Evolutionary conservation across 2,888 invertebrate genomes (phyloP), one percentile per base, ranked within the genome.

Genomic region (Liodrosophila aerea): DNA sequence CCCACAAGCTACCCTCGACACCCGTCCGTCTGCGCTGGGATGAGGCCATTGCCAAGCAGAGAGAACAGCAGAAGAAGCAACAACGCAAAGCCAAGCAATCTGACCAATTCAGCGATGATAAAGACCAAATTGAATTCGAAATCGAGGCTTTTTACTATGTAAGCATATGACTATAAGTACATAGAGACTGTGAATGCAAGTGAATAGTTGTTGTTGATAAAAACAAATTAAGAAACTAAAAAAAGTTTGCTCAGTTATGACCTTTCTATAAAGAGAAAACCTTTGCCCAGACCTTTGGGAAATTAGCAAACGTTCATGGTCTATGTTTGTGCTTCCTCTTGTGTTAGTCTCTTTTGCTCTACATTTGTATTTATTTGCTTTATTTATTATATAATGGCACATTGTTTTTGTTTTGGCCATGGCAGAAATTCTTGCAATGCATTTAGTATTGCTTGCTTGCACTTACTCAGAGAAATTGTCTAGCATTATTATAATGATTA

Each of bases 91-190:
- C 70, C 56, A 85, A 76, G 66, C 54, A 39, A 15, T n/a, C 73
- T 57, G 87, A 87, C 49, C 76, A 73, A 61, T 68, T 60, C 59
- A 74, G 73, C 71, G 87, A 88, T 67, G 85, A 80, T 65, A 86
- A 87, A 50, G 87, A 82, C 56, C 85, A 88, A 66, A 76, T 89
- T 67, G 89, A 89, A 64, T 80, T 87, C 59, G 89, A 89, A 73
- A 89, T 89, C 60, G 89, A 89, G 73, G 85, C 89, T 44, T 89
- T 89, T 66, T 89, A 88, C 80, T 88, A 89, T 87, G 89, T 89
- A 86, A 89, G 89, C 87, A 65, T 22, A 22, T 4, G 22, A 22
- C 22, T n/a, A n/a, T n/a, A n/a, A n/a, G n/a, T n/a, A n/a, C n/a
- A n/a, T n/a, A n/a, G n/a, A n/a, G n/a, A n/a, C n/a, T n/a, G n/a